These are phyloP conservation scores for Trichoplusia ni DNA, from an alignment of 1,140 invertebrate genomes.

Conservation along the genomic window DNA sequence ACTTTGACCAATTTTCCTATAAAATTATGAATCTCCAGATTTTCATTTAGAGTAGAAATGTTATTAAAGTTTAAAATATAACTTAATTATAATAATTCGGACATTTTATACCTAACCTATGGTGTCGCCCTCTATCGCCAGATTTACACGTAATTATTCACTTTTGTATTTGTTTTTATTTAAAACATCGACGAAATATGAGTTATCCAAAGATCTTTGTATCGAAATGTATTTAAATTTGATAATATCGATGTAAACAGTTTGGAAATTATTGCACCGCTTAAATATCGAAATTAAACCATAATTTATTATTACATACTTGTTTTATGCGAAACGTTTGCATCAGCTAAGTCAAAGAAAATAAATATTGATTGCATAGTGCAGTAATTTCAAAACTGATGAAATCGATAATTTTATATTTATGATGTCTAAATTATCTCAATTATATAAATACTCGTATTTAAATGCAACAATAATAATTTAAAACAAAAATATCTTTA, in stretches of 20 bases:
- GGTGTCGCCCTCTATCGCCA: not conserved
- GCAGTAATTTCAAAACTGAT: not conserved
- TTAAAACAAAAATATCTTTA: not conserved
- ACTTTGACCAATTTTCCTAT: not conserved
- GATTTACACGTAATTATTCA: slow-evolving; percentile 2
- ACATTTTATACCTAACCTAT: not conserved
- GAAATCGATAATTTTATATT: not conserved
- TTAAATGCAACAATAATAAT: not conserved
- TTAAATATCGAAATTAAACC: too few species aligned
- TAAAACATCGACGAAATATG: slow-evolving; percentile 14
- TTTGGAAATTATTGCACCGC: not conserved
- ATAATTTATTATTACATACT: too few species aligned
- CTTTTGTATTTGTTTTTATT: not conserved
- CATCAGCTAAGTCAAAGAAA: too few species aligned
- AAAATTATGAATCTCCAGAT: not conserved
- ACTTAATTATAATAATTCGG: too few species aligned
- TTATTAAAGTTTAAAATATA: too few species aligned
- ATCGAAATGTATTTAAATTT: slow-evolving; percentile 8
- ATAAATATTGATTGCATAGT: too few species aligned
- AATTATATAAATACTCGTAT: not conserved
- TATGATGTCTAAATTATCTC: not conserved
- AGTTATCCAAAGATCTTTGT: slow-evolving; percentile 24
- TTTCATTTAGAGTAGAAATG: too few species aligned
- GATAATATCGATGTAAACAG: not conserved
- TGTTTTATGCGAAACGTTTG: too few species aligned